Evolutionary conservation across 1,140 invertebrate genomes (phyloP).

Genomic region (Galendromus occidentalis): DNA sequence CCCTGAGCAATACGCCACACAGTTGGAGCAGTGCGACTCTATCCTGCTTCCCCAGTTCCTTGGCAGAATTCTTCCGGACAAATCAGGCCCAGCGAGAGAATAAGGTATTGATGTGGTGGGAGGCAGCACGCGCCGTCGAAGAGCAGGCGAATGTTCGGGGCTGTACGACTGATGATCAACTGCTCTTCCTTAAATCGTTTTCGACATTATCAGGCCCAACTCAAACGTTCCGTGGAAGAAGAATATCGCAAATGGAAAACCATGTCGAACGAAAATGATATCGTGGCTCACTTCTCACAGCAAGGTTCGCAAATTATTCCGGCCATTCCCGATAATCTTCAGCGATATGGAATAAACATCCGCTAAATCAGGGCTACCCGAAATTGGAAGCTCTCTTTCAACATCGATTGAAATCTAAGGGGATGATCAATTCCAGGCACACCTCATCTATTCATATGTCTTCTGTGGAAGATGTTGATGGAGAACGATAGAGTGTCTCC

Average conservation of each 20-base stretch:
- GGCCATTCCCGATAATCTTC: too few species aligned
- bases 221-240: conserved; percentile 55
- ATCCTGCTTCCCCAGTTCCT: conserved; percentile 64
- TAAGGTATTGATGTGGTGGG: conserved; percentile 47
- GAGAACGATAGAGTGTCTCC: conserved; percentile 78
- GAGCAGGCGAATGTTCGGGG: too few species aligned
- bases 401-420: too few species aligned
- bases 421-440: too few species aligned
- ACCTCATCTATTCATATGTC: conserved; percentile 26
- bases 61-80: conserved; percentile 62
- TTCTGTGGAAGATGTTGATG: conserved; percentile 88
- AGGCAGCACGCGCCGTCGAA: too few species aligned
- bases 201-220: conserved; percentile 16
- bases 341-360: too few species aligned
- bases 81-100: conserved; percentile 57
- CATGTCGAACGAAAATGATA: conserved; percentile 89
- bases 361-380: too few species aligned
- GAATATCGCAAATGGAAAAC: conserved; percentile 86
- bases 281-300: conserved; percentile 79
- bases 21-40: conserved; percentile 80
- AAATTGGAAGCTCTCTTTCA: too few species aligned
- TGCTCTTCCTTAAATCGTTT: neutral
- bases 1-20: conserved; percentile 71
- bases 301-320: too few species aligned
- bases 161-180: too few species aligned